These are phyloP conservation scores for Lepidocyrtoides sp. DNA, from an alignment of 2,888 invertebrate species.

Conservation along the genomic window DNA sequence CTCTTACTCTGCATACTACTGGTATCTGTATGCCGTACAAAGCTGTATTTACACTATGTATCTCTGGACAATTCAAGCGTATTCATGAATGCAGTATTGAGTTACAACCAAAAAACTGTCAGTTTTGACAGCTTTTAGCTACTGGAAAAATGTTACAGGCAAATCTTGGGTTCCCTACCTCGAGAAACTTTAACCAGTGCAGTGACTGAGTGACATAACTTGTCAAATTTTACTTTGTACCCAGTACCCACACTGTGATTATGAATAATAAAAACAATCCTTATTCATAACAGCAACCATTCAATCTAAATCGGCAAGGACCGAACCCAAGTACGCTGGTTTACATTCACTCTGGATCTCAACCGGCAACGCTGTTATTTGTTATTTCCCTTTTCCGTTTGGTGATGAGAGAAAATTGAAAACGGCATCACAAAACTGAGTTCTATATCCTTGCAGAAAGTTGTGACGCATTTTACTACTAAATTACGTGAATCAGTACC, in stretches of 20 bases:
- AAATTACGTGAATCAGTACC: slow-evolving; percentile 49
- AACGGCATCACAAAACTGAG: too few relatives aligned
- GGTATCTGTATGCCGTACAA: not conserved
- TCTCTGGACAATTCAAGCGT: too few relatives aligned
- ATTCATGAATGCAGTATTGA: not conserved
- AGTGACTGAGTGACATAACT: not conserved
- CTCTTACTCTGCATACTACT: not conserved
- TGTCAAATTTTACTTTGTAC: slow-evolving; percentile 42
- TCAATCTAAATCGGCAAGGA: not conserved
- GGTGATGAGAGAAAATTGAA: too few relatives aligned
- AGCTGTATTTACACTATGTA: too few relatives aligned
- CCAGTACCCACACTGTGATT: not conserved
- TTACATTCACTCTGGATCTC: too few relatives aligned
- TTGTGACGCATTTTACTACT: not conserved
- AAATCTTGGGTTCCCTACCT: not conserved
- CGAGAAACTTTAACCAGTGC: not conserved
- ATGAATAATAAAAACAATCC: slow-evolving; percentile 23
- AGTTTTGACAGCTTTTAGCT: slow-evolving; percentile 69
- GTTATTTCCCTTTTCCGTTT: not conserved
- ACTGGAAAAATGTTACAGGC: slow-evolving; percentile 66
- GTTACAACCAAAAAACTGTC: slow-evolving; percentile 43
- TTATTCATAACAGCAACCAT: slow-evolving; percentile 7
- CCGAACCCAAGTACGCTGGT: not conserved
- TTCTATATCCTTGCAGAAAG: not conserved
- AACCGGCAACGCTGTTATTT: not conserved